Evolutionary conservation across 2,113 vertebrate genomes (phyloP), one percentile per base, ranked within the genome.

Genomic region (Caracal caracal): DNA sequence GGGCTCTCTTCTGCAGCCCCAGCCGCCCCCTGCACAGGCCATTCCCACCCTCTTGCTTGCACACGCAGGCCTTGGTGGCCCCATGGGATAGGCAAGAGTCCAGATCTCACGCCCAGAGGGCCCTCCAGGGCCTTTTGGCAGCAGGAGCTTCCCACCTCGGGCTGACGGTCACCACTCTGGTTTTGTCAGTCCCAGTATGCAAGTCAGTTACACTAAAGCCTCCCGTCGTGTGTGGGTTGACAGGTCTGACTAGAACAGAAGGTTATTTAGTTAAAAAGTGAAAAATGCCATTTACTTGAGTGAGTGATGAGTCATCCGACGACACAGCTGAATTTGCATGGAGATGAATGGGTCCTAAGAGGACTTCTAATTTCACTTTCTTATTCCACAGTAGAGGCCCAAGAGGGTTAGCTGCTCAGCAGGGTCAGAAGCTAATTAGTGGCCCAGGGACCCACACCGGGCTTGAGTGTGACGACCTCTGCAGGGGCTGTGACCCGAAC

Each of bases 401-500:
- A 26, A 28, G 22, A 43, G 53, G n/a, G 28, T 1, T n/a, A 56
- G 43, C 6, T 6, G 11, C 49, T n/a, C 1, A 10, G 6, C 24
- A 2, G 19, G 35, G 30, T 51, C 51, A 12, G 5, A 26, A 68
- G n/a, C 63, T 85, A 11, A 19, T 40, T 12, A 10, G 53, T 2
- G 4, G 22, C 71, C 4, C 19, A 5, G 11, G 56, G 6, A 51
- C 40, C 66, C 19, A 10, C 37, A 16, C 24, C 28, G 11, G 19
- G 11, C n/a, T 16, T 4, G 8, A 15, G 20, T 3, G 26, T 10
- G 19, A 11, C 1, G 6, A 63, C 63, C 28, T 33, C 16, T 0
- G 12, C 11, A 10, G 3, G 15, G 0, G 5, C 33, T 4, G 26
- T 22, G 56, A 59, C 16, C 51, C 3, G 6, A 4, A 4, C 3